Evolutionary conservation across 2,888 invertebrate genomes (phyloP), one percentile per base, ranked within the genome.

Genomic region (Drosophila sordidula): DNA sequence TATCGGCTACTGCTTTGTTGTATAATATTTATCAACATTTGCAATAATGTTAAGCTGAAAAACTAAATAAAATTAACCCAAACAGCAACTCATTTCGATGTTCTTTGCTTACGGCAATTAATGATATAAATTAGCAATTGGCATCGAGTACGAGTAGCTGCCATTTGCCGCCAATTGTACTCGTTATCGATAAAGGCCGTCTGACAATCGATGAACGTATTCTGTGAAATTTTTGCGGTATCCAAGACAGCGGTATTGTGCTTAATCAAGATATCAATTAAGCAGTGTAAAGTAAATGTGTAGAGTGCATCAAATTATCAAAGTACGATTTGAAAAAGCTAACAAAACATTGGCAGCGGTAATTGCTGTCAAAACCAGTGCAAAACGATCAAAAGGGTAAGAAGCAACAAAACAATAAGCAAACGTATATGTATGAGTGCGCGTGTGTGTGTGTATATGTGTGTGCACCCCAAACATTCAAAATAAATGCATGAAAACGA

Each of bases 181-280:
- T 62, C 29, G 29, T 16, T 54, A 65, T 70, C 76, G 71, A 57
- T 70, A 57, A 5, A 3, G 9, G 2, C 18, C 0, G 6, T 26
- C 38, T 38, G 41, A 11, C 8, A 46, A 41, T 25, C 65, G 49
- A 71, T 59, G 49, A 36, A 8, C n/a, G 39, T 39, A 59, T 36
- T 49, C 34, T 68, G 74, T 68, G 38, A 54, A 46, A 51, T 61
- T 72, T 72, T 72, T 72, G 72, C 72, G 75, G 72, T 74, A 55
- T 52, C 54, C 46, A 63, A 70, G 51, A 26, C 44, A 62, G 58
- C 59, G 52, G 59, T 44, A 26, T 70, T 64, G 55, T 47, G 72
- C 61, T 50, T 25, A 62, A 47, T 41, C 9, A 36, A 47, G 38
- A 45, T 45, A 56, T 51, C 47, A 61, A 59, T 66, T 56, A 63